Base-by-base conservation (phyloP, 2,888 invertebrate species). In the Scrobipalpa costella region DNA sequence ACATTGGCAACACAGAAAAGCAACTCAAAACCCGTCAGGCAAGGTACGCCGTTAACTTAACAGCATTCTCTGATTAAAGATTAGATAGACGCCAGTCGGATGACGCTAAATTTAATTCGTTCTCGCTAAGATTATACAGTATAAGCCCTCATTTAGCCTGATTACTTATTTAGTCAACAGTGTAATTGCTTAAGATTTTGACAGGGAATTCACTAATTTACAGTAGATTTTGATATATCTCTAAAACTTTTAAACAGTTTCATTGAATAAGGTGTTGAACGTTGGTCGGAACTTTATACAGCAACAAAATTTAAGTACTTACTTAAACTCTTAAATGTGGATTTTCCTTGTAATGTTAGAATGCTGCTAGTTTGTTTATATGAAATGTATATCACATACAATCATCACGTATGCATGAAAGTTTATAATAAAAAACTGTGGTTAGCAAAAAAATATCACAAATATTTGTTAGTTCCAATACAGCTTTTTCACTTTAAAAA, bases 101-200 rank as follows among this genome's bases (percentile, higher is more conserved):
- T 71, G 77, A 72, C 73, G 78, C 80, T 77, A 74, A 82, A 84
- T 83, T 84, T 79, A 83, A 84, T 84, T 84, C 80, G 69, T 69
- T 69, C 70, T 71, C 68, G 69, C 73, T 70, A 72, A 76, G 77
- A 78, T 79, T 74, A 78, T 76, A 70, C 68, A 64, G 72, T 66
- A 67, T 74, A 73, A 78, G 76, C 75, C 68, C 68, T 69, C 66
- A 71, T 77, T 76, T 67, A 62, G 67, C 71, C 71, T 74, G 73
- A 79, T 79, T 75, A 77, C 71, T 70, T 71, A 78, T 75, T 75
- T 69, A 72, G 71, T 71, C 64, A 61, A 66, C 71, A 71, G 68
- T 69, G 68, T 66, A 72, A 72, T 69, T 72, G 67, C 67, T 68
- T 52, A 63, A 68, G 64, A 68, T 68, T 71, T 71, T 71, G 69